Evolutionary conservation across 2,113 vertebrate genomes (phyloP).

Genomic region (Aplodontia rufa): DNA sequence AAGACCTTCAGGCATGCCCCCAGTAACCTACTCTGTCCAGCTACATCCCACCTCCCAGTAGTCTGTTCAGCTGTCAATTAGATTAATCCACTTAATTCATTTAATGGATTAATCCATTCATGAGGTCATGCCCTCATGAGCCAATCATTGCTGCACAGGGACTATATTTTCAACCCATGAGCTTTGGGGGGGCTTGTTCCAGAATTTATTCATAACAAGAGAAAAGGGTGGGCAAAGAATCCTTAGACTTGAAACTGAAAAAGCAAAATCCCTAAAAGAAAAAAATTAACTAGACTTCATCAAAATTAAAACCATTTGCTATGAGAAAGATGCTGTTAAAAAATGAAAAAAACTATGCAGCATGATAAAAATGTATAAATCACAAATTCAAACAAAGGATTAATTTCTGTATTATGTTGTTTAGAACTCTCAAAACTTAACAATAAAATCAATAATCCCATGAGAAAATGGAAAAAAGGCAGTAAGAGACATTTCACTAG

Average conservation of each 20-base stretch:
- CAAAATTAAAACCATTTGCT: neutral
- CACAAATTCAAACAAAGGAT: neutral
- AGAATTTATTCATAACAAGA: no score
- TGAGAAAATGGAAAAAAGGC: neutral
- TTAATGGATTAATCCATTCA: no score
- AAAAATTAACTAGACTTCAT: neutral
- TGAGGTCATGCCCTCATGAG: no score
- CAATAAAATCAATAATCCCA: neutral
- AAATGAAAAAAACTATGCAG: neutral
- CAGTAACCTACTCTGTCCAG: no score
- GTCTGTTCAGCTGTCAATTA: no score
- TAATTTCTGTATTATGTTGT: neutral
- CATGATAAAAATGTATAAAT: constrained; percentile 9
- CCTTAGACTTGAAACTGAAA: neutral
- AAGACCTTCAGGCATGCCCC: no score
- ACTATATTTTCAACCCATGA: no score
- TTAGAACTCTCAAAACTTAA: constrained; percentile 8
- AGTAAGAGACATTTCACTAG: neutral
- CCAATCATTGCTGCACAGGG: no score
- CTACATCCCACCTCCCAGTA: no score
- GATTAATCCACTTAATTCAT: no score
- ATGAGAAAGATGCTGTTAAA: neutral
- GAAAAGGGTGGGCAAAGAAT: neutral
- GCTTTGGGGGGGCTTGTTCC: no score
- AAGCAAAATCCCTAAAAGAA: neutral